phyloP scores from a whole-genome alignment of 2,888 invertebrate species.

The Platypus cylindrus region DNA sequence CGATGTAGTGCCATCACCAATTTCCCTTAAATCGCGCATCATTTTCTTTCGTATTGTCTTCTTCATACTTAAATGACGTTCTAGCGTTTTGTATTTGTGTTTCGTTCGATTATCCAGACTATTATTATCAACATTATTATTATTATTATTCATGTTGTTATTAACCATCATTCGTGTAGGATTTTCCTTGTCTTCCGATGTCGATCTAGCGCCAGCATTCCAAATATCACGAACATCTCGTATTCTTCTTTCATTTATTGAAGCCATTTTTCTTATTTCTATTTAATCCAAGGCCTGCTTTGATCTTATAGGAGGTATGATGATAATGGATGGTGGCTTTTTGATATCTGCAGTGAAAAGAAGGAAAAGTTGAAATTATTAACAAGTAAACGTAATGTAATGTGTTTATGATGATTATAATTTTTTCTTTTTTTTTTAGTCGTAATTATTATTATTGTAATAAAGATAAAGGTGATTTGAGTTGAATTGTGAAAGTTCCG shows the following conservation, averaged over 20 bases:
- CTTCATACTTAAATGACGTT: slow-evolving; percentile 76
- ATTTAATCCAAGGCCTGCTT: neutral
- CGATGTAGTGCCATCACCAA: slow-evolving; percentile 32
- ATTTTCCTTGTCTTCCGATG: slow-evolving; percentile 32
- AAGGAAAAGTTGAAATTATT: too few relatives aligned
- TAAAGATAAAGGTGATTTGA: slow-evolving; percentile 9
- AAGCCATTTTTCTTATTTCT: slow-evolving; percentile 43
- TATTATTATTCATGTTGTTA: slow-evolving; percentile 38
- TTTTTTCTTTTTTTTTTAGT: too few relatives aligned
- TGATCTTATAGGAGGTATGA: too few relatives aligned
- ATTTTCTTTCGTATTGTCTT: slow-evolving; percentile 76
- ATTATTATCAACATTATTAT: too few relatives aligned
- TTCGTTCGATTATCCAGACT: slow-evolving; percentile 42
- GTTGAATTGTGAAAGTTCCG: slow-evolving; percentile 16
- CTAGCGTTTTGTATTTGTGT: slow-evolving; percentile 62
- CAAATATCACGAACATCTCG: slow-evolving; percentile 57
- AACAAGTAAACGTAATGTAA: too few relatives aligned
- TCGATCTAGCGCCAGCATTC: slow-evolving; percentile 22
- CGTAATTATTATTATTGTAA: too few relatives aligned
- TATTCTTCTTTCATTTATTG: slow-evolving; percentile 53
- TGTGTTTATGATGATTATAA: too few relatives aligned
- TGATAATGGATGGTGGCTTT: too few relatives aligned
- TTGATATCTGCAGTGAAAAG: too few relatives aligned
- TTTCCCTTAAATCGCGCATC: slow-evolving; percentile 68
- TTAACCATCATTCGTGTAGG: slow-evolving; percentile 33